A percentile compares a stretch with the other conserved stretches of the same genome.
phyloP scores from a whole-genome alignment of 2,888 invertebrate species.

The Neelides folsomi region DNA sequence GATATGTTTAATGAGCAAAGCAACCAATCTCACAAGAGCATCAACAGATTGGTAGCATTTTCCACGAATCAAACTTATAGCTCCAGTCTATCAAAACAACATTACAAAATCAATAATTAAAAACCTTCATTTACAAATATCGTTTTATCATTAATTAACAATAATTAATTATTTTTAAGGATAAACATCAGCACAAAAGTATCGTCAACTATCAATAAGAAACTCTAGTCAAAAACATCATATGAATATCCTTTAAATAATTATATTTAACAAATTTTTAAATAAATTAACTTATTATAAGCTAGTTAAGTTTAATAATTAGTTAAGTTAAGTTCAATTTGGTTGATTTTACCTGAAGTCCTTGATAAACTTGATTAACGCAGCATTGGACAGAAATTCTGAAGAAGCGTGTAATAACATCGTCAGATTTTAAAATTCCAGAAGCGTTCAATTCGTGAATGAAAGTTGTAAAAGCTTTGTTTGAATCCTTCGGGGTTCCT shows the following conservation, averaged over 20 bases:
- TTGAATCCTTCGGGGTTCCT: slow-evolving; percentile 63
- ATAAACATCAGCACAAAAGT: slow-evolving; percentile 2
- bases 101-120: slow-evolving; percentile 1
- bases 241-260: background rate
- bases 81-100: slow-evolving; percentile 18
- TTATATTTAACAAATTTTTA: no score
- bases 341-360: slow-evolving; percentile 21
- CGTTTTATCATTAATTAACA: background rate
- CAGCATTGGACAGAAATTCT: slow-evolving; percentile 56
- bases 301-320: no score
- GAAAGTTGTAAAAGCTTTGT: slow-evolving; percentile 83
- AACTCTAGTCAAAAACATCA: slow-evolving; percentile 11
- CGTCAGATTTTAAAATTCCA: slow-evolving; percentile 92
- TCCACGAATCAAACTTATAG: slow-evolving; percentile 52
- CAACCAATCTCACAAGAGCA: slow-evolving; percentile 84
- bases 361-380: slow-evolving; percentile 32
- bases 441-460: slow-evolving; percentile 91
- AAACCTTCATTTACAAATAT: background rate
- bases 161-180: background rate
- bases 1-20: slow-evolving; percentile 84
- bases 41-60: slow-evolving; percentile 93
- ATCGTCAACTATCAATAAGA: slow-evolving; percentile 6
- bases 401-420: slow-evolving; percentile 92
- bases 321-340: slow-evolving; percentile 1
- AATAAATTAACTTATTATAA: no score